A percentile compares a stretch with the other conserved stretches of the same genome.
Evolutionary conservation across 2,113 vertebrate genomes (phyloP).

Genomic region (Xiphophorus hellerii): DNA sequence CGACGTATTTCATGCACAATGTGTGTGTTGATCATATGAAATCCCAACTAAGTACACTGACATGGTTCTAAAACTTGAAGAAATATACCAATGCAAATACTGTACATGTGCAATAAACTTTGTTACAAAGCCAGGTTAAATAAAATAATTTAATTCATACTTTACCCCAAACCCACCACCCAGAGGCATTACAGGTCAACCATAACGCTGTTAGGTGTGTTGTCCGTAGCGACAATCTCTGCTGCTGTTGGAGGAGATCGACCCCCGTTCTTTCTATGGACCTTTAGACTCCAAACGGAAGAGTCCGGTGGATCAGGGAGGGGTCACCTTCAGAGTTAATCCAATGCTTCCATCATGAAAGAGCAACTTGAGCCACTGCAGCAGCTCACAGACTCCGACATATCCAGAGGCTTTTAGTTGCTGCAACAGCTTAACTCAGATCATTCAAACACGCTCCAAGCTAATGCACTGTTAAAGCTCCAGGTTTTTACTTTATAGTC

Average conservation of each 20-base stretch:
- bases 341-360: not conserved
- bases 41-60: too few relatives aligned
- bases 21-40: too few relatives aligned
- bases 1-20: too few relatives aligned
- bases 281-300: not conserved
- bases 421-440: not conserved
- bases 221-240: not conserved
- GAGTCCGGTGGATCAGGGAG: not conserved
- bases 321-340: slow-evolving; percentile 1
- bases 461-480: not conserved
- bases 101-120: not conserved
- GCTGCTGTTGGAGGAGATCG: not conserved
- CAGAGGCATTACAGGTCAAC: not conserved
- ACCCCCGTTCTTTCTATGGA: not conserved
- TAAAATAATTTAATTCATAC: not conserved
- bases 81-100: too few relatives aligned
- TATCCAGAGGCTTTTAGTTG: not conserved
- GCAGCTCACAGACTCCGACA: not conserved
- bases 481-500: not conserved
- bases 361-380: not conserved
- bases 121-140: not conserved
- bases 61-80: too few relatives aligned
- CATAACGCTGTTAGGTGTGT: not conserved
- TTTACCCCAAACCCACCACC: not conserved
- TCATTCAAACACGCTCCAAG: not conserved